Percentiles rank a stretch among this genome's conserved stretches.
These are phyloP conservation scores for Ectemnius continuus DNA, from an alignment of 2,888 invertebrate species.

Conservation along the genomic window DNA sequence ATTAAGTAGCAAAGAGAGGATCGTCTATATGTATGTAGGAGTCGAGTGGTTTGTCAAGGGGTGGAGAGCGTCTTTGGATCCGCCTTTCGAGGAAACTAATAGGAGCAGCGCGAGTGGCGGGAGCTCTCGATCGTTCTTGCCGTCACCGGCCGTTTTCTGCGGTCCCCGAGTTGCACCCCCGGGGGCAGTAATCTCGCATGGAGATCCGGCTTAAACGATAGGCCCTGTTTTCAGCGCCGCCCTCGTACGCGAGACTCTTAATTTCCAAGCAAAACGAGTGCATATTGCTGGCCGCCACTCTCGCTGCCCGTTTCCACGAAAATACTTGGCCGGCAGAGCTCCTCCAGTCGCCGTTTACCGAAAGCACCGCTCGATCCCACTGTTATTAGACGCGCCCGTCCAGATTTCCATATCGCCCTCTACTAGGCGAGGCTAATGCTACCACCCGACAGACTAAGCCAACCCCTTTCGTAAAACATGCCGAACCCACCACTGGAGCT, in stretches of 20 bases:
- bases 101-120: constrained; percentile 59
- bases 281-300: constrained; percentile 18
- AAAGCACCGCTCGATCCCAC: constrained; percentile 57
- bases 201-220: constrained; percentile 77
- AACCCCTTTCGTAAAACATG: constrained; percentile 44
- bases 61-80: constrained; percentile 64
- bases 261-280: constrained; percentile 69
- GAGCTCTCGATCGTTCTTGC: constrained; percentile 48
- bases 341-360: constrained; percentile 62
- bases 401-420: constrained; percentile 75
- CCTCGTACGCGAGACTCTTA: constrained; percentile 74
- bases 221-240: constrained; percentile 72
- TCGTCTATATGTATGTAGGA: background rate
- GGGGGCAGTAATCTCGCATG: constrained; percentile 76
- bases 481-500: constrained; percentile 40
- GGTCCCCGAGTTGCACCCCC: constrained; percentile 55
- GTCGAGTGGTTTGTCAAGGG: constrained; percentile 55
- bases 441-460: constrained; percentile 52
- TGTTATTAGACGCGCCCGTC: constrained; percentile 59
- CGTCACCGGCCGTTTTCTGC: constrained; percentile 62
- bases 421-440: constrained; percentile 75
- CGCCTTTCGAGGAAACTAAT: constrained; percentile 67
- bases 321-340: constrained; percentile 68
- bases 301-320: constrained; percentile 70
- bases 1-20: constrained; percentile 4